These are phyloP conservation scores for Microchrysa polita DNA, from an alignment of 2,888 invertebrate species.

Conservation along the genomic window DNA sequence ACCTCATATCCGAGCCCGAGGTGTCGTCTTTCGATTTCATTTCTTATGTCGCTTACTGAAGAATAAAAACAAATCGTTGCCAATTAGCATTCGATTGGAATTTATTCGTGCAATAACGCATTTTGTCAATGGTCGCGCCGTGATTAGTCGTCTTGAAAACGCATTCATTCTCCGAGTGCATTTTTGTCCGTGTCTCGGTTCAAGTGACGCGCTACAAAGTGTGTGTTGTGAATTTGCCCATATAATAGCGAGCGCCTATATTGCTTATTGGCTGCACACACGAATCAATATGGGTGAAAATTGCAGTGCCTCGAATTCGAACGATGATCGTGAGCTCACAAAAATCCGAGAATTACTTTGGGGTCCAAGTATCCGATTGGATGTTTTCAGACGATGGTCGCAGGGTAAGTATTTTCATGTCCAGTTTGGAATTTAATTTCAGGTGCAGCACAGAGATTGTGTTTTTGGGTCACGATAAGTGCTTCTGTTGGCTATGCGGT, in stretches of 20 bases:
- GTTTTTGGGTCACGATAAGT: conserved; percentile 3
- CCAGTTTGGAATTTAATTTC: neutral
- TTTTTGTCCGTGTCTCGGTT: neutral
- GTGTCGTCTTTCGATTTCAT: neutral
- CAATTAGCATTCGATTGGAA: neutral
- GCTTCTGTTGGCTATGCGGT: neutral
- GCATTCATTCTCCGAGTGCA: too few relatives aligned
- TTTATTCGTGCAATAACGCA: conserved; percentile 15
- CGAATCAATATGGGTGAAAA: conserved; percentile 58
- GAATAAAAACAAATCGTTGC: neutral
- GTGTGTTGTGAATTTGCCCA: conserved; percentile 31
- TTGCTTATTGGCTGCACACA: too few relatives aligned
- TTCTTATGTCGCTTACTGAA: conserved; percentile 37
- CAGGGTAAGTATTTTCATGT: conserved; percentile 70
- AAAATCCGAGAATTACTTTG: conserved; percentile 83
- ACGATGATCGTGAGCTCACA: conserved; percentile 71
- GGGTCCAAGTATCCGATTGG: conserved; percentile 85
- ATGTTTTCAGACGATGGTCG: conserved; percentile 91
- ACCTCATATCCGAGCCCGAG: conserved; percentile 24
- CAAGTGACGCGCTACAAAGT: conserved; percentile 16
- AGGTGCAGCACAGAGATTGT: too few relatives aligned
- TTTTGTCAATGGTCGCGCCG: conserved; percentile 32
- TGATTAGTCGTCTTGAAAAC: neutral
- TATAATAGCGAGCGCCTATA: neutral
- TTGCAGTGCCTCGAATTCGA: conserved; percentile 60